phyloP scores from a whole-genome alignment of 2,888 invertebrate species.

The Rhingia rostrata region DNA sequence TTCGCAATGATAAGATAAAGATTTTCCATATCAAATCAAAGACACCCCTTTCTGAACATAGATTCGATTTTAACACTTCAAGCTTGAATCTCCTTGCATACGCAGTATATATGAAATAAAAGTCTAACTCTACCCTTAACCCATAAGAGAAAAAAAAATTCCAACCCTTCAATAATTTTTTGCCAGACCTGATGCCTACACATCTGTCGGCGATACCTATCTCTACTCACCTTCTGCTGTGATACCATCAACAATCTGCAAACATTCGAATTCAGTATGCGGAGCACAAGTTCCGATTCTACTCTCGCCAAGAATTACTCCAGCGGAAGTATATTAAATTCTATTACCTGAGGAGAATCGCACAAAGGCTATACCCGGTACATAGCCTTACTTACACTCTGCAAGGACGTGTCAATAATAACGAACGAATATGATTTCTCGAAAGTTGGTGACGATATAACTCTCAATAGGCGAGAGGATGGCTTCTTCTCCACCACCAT shows the following conservation, averaged over 20 bases:
- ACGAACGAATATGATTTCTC: constrained; percentile 71
- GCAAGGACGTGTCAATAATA: constrained; percentile 70
- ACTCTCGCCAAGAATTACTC: constrained; percentile 63
- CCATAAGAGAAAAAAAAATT: background rate
- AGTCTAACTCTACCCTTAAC: background rate
- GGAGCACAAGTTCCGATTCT: constrained; percentile 62
- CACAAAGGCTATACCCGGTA: constrained; percentile 51
- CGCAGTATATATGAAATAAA: no score
- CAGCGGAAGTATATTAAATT: constrained; percentile 73
- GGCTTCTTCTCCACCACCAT: constrained; percentile 5
- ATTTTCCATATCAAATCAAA: no score
- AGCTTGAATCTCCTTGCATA: no score
- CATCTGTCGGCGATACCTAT: constrained; percentile 53
- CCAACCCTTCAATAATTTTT: background rate
- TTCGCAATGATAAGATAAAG: no score
- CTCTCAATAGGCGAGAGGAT: constrained; percentile 15
- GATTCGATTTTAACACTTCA: no score
- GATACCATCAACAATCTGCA: constrained; percentile 47
- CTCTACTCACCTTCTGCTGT: constrained; percentile 11
- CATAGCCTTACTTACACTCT: constrained; percentile 58
- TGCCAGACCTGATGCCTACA: constrained; percentile 11
- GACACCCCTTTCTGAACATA: no score
- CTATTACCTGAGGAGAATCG: constrained; percentile 71
- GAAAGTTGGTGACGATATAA: constrained; percentile 48
- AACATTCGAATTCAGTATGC: constrained; percentile 64